Conservation (phyloP, 2,797 vertebrate species). For the Ptychadena robeensis region DNA sequence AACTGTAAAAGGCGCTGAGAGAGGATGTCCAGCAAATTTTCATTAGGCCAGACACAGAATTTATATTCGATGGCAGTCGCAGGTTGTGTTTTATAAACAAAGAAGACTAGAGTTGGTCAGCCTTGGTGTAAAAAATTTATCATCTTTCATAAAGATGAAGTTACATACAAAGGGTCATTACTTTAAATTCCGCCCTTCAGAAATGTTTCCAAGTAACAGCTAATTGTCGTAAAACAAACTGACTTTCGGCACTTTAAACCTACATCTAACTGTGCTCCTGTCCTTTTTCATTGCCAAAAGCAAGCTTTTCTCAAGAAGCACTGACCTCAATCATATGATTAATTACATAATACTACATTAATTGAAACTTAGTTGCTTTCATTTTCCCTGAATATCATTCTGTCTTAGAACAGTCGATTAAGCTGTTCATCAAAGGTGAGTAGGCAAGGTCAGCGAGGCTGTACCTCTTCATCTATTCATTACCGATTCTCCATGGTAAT, state of each 20-base stretch:
- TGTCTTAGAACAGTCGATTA: slow-evolving; percentile 82
- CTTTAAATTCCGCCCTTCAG: background rate
- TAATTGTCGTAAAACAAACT: background rate
- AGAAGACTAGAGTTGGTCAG: too few relatives aligned
- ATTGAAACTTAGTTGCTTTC: slow-evolving; percentile 87
- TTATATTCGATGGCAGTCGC: too few relatives aligned
- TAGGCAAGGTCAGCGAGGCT: slow-evolving; percentile 75
- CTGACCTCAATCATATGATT: slow-evolving; percentile 89
- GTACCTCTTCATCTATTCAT: slow-evolving; percentile 77
- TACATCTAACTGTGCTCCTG: background rate
- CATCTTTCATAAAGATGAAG: too few relatives aligned
- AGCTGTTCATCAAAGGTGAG: slow-evolving; percentile 78
- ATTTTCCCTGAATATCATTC: slow-evolving; percentile 86
- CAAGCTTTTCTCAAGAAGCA: slow-evolving; percentile 68
- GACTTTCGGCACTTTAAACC: background rate
- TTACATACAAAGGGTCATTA: background rate
- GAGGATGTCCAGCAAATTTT: too few relatives aligned
- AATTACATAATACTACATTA: slow-evolving; percentile 96
- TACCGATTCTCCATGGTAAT: slow-evolving; percentile 75
- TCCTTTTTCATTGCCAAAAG: slow-evolving; percentile 62
- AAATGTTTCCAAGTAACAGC: background rate
- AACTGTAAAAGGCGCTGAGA: too few relatives aligned
- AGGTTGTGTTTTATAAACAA: too few relatives aligned
- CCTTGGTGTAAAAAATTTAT: too few relatives aligned
- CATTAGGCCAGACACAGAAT: too few relatives aligned